phyloP scores from a whole-genome alignment of 2,113 vertebrate species.

The Maccullochella peelii region DNA sequence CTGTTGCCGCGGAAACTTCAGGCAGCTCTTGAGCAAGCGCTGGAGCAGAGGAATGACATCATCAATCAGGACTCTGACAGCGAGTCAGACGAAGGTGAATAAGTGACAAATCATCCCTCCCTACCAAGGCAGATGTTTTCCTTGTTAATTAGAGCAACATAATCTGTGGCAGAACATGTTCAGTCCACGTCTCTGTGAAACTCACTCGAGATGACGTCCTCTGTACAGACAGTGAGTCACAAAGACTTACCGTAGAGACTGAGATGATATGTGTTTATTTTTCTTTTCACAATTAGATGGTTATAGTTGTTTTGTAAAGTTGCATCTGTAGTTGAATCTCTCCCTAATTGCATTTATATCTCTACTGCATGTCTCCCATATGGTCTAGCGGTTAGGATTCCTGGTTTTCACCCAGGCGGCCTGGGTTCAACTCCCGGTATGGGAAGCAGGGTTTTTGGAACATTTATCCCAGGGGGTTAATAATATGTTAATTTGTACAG shows the following conservation, averaged over 20 bases:
- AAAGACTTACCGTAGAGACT: neutral
- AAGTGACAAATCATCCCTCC: slow-evolving; percentile 42
- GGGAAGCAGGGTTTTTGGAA: neutral
- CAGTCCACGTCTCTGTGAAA: slow-evolving; percentile 28
- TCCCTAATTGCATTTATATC: too few species aligned
- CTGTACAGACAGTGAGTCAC: slow-evolving; percentile 40
- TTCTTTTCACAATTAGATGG: neutral
- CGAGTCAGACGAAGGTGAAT: slow-evolving; percentile 97
- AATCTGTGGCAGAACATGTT: slow-evolving; percentile 2
- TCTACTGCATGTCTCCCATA: slow-evolving; percentile 46
- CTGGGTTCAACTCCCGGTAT: slow-evolving; percentile 78
- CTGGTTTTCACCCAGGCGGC: slow-evolving; percentile 81
- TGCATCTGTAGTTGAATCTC: too few species aligned
- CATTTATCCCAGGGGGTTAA: neutral
- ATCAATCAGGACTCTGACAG: slow-evolving; percentile 98
- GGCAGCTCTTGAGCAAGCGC: slow-evolving; percentile 96
- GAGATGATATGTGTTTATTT: slow-evolving; percentile 11
- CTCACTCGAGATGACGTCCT: slow-evolving; percentile 31
- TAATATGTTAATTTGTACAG: neutral
- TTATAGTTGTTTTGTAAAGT: too few species aligned
- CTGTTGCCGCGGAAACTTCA: slow-evolving; percentile 97
- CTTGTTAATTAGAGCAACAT: slow-evolving; percentile 36
- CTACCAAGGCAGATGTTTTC: slow-evolving; percentile 43
- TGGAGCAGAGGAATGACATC: slow-evolving; percentile 96
- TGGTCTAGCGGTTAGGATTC: slow-evolving; percentile 83